Evolutionary conservation across 2,113 vertebrate genomes (phyloP).

Genomic region (Oryzias javanicus): DNA sequence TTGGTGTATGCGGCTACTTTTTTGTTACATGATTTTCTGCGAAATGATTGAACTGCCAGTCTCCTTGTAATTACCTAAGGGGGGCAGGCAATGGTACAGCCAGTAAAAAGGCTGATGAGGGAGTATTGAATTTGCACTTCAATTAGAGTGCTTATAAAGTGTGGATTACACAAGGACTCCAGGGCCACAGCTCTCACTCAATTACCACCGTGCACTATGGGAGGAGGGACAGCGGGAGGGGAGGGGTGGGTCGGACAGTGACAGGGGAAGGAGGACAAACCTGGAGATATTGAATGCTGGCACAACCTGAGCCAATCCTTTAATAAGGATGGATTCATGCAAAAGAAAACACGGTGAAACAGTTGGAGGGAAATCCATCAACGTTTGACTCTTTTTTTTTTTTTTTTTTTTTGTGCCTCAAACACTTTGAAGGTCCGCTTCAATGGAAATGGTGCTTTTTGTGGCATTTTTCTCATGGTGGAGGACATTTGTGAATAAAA

Average conservation of each 20-base stretch:
- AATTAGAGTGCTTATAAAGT: slow-evolving; percentile 83
- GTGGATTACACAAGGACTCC: slow-evolving; percentile 78
- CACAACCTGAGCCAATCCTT: slow-evolving; percentile 2
- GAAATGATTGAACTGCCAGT: slow-evolving; percentile 72
- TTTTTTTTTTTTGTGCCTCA: too few relatives aligned
- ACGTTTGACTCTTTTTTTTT: slow-evolving; percentile 5
- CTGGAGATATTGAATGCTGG: not conserved
- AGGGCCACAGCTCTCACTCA: slow-evolving; percentile 71
- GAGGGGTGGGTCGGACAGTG: slow-evolving; percentile 11
- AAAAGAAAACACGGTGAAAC: slow-evolving; percentile 25
- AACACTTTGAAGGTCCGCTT: too few relatives aligned
- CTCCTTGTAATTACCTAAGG: slow-evolving; percentile 76
- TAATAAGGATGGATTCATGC: slow-evolving; percentile 25
- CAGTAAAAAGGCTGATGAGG: slow-evolving; percentile 75
- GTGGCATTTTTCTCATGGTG: too few relatives aligned
- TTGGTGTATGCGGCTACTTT: slow-evolving; percentile 30
- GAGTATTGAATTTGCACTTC: slow-evolving; percentile 83
- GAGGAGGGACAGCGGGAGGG: slow-evolving; percentile 26
- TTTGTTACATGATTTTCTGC: slow-evolving; percentile 62
- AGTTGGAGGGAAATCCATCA: slow-evolving; percentile 19
- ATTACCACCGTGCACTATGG: slow-evolving; percentile 63
- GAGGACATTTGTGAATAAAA: too few relatives aligned
- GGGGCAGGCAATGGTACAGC: slow-evolving; percentile 69
- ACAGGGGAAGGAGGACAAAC: slow-evolving; percentile 5
- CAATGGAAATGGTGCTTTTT: too few relatives aligned